Percentiles rank a stretch among this genome's conserved stretches.
These are phyloP conservation scores for Pocillopora meandrina DNA, from an alignment of 92 coral and sea anemone species.

Conservation along the genomic window DNA sequence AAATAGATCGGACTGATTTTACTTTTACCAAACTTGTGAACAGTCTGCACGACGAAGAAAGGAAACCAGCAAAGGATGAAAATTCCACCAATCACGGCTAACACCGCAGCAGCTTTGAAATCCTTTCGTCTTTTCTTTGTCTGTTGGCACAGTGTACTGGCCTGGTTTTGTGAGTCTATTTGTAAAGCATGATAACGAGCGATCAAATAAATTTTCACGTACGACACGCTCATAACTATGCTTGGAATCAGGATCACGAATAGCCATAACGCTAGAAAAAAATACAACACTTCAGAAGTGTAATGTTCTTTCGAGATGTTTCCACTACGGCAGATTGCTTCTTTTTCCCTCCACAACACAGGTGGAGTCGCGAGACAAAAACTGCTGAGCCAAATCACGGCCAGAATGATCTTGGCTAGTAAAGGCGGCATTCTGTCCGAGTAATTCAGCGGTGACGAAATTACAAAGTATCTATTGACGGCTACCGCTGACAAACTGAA, in stretches of 20 bases:
- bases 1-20: constrained; percentile 78
- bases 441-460: constrained; percentile 86
- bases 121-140: constrained; percentile 71
- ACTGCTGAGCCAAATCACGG: constrained; percentile 83
- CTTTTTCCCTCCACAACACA: constrained; percentile 85
- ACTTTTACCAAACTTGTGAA: constrained; percentile 83
- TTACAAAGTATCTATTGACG: constrained; percentile 88
- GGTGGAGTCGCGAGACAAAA: constrained; percentile 87
- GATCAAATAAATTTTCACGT: constrained; percentile 78
- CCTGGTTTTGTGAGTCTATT: constrained; percentile 55
- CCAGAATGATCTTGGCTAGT: constrained; percentile 78
- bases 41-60: constrained; percentile 90
- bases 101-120: constrained; percentile 83
- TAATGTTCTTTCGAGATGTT: constrained; percentile 79
- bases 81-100: constrained; percentile 92
- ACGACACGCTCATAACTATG: constrained; percentile 80
- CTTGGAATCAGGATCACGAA: constrained; percentile 88
- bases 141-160: constrained; percentile 48
- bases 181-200: constrained; percentile 85
- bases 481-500: constrained; percentile 90
- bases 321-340: constrained; percentile 85
- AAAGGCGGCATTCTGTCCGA: constrained; percentile 86
- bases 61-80: constrained; percentile 95
- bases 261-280: constrained; percentile 86
- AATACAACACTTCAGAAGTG: constrained; percentile 82